Conservation (phyloP, 2,797 vertebrate genomes). For the Linurgus olivaceus region DNA sequence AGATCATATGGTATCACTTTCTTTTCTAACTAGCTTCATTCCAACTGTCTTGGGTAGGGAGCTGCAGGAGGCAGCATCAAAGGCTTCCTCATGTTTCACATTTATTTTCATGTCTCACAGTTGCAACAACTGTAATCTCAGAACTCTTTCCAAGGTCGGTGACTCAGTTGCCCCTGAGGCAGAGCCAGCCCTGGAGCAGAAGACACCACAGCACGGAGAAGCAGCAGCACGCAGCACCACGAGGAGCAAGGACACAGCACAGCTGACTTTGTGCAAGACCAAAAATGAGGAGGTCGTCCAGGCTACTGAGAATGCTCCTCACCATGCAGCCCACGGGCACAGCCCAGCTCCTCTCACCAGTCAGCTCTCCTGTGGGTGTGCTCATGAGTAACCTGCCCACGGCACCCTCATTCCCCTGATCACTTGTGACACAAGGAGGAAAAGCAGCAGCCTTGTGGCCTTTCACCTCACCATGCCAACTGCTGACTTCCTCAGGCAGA, state of each 20-base stretch:
- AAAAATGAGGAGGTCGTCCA: rapidly evolving
- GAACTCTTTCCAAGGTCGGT: not conserved
- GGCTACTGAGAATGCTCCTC: not conserved
- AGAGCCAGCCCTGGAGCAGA: not conserved
- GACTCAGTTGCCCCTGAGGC: not conserved
- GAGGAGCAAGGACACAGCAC: not conserved
- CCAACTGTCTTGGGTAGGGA: not conserved
- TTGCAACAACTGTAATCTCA: not conserved
- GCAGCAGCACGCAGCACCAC: rapidly evolving
- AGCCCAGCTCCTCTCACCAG: not conserved
- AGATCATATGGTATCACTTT: slow-evolving; percentile 7
- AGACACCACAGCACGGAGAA: not conserved
- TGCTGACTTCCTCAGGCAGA: not conserved
- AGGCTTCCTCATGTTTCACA: not conserved
- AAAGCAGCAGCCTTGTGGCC: not conserved
- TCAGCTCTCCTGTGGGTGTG: rapidly evolving
- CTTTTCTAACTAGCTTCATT: slow-evolving; percentile 6
- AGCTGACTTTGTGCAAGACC: not conserved
- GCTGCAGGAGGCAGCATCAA: slow-evolving; percentile 41
- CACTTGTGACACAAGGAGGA: not conserved
- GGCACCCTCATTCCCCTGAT: not conserved
- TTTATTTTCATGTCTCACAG: not conserved
- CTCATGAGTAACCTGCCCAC: not conserved
- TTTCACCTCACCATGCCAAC: not conserved
- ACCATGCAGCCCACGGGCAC: rapidly evolving